Evolutionary conservation across 2,888 invertebrate species (phyloP), one percentile per base, ranked within the genome.

Genomic region (Ichneumon xanthorius): DNA sequence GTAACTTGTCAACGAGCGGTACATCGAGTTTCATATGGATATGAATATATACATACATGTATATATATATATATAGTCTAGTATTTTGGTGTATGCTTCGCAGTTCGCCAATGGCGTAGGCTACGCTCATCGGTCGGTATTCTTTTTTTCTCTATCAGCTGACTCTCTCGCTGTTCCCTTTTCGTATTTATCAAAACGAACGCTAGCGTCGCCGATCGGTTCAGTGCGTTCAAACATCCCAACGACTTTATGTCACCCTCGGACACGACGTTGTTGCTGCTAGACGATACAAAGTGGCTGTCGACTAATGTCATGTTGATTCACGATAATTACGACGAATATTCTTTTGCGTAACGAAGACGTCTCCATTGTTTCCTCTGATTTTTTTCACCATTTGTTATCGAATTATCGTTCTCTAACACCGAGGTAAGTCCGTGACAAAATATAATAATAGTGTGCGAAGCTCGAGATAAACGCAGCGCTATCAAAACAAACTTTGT

Each of bases 161-260:
- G 89, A 89, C 87, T 83, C 84, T 88, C 87, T 85, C 76, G 86
- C 82, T 84, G 88, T 85, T 86, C 87, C 82, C 87, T 83, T 37
- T 68, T 30, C 72, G 50, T 79, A 75, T 70, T 87, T 86, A 82
- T 86, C 80, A 80, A 84, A 86, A 88, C 80, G 81, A 84, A 71
- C 45, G 78, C 45, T 37, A 67, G 68, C 68, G 70, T 70, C 70
- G 73, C 55, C 73, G 63, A 67, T 45, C 73, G 58, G 68, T 75
- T 63, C 63, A 63, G 58, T 61, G 63, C 67, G 30, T 86, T 71
- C 33, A 85, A 87, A 86, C 82, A 87, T 86, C 80, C 65, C 85
- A 83, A 86, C 73, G 81, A 55, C 70, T 65, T 55, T 55, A 26
- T 65, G 48, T 70, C 81, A 30, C 37, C 22, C 40, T 71, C 22